These are phyloP conservation scores for Grapholita molesta DNA, from an alignment of 1,140 invertebrate genomes.

Conservation along the genomic window DNA sequence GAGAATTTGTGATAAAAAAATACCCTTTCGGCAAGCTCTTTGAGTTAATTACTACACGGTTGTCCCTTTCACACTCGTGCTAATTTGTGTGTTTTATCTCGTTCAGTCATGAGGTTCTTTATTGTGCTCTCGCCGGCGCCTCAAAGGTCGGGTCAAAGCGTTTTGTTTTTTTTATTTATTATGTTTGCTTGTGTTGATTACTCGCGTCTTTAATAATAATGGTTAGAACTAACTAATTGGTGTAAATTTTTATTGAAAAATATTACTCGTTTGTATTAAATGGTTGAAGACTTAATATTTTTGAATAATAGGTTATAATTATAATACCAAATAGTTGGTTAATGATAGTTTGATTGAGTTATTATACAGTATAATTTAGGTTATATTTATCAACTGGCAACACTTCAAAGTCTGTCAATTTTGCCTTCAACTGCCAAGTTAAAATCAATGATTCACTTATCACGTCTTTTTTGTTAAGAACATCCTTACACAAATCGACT, in stretches of 20 bases:
- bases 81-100: slow-evolving; percentile 27
- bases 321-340: background rate
- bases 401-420: background rate
- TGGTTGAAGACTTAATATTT: slow-evolving; percentile 10
- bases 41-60: slow-evolving; percentile 60
- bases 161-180: slow-evolving; percentile 57
- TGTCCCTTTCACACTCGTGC: slow-evolving; percentile 34
- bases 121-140: slow-evolving; percentile 43
- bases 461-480: no score
- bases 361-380: background rate
- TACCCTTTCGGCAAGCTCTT: slow-evolving; percentile 65
- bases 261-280: slow-evolving; percentile 34
- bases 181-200: slow-evolving; percentile 62
- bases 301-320: slow-evolving; percentile 14
- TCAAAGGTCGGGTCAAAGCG: slow-evolving; percentile 64
- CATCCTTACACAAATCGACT: no score
- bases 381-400: background rate
- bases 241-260: slow-evolving; percentile 73
- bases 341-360: background rate
- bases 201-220: slow-evolving; percentile 63
- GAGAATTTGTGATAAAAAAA: slow-evolving; percentile 32
- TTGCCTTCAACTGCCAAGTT: background rate
- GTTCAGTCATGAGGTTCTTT: slow-evolving; percentile 24
- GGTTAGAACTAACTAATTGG: slow-evolving; percentile 67
- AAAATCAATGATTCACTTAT: no score